Evolutionary conservation across 2,797 vertebrate species (phyloP), one percentile per base, ranked within the genome.

Genomic region (Ispidina lecontei): DNA sequence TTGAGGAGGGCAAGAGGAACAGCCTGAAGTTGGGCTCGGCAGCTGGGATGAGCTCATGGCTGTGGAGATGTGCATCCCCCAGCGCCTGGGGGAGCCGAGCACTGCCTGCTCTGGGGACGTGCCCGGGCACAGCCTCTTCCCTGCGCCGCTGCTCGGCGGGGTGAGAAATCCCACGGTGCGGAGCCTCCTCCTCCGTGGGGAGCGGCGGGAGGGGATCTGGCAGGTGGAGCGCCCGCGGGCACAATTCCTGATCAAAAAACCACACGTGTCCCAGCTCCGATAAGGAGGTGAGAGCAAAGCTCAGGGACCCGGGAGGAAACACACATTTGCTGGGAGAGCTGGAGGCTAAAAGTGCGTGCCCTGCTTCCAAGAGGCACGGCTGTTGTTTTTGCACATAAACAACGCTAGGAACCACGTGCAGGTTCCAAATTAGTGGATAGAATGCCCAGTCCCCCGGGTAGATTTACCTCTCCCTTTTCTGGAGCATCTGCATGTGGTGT

Each of bases 201-300:
- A 90, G 91, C 8, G 55, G 94, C 21, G 2, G 5, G 3, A 43
- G 89, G 23, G 52, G 87, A 93, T 68, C 63, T 31, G 92, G 93
- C 95, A 96, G 94, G 95, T 96, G 95, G 93, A 96, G 94, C 0
- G 54, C 95, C 91, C 2, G 1, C 31, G 82, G 95, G 81, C 89
- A 59, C 67, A 8, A 75, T 80, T 94, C 93, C 76, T 4, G 1
- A 82, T 78, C 84, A 31, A 62, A 85, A 93, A 95, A 46, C 84
- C 92, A 89, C 95, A 94, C 94, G 88, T 89, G 94, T 89, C 93
- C 92, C n/a, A 1, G 39, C 87, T 77, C 35, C 1, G 70, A 84
- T 87, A 71, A 63, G 58, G 78, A 95, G 89, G 77, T 0, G 21
- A 88, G 93, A 84, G 92, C 82, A 4, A 70, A 79, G 1, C 94